Conservation (phyloP, 1,140 invertebrate genomes). For the Cryptotermes secundus region DNA sequence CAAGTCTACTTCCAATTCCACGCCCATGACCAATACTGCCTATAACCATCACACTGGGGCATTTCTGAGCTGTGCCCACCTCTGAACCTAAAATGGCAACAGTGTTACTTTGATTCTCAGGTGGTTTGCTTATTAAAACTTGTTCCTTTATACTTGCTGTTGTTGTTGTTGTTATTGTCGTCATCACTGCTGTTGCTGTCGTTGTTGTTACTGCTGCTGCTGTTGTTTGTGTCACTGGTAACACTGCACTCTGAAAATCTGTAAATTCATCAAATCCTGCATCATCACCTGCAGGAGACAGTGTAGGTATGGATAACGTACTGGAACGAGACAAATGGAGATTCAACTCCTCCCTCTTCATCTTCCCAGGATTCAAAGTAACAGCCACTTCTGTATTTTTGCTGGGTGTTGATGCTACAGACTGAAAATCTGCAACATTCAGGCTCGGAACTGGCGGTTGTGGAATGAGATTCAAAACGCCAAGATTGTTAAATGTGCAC, state of each 20-base stretch:
- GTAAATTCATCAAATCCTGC: slow-evolving; percentile 57
- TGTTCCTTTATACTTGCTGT: not conserved
- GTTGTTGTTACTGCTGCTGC: not conserved
- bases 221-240: slow-evolving; percentile 19
- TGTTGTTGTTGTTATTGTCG: not conserved
- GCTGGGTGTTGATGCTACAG: not conserved
- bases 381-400: not conserved
- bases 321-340: not conserved
- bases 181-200: slow-evolving; percentile 43
- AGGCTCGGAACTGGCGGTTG: slow-evolving; percentile 56
- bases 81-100: not conserved
- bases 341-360: not conserved
- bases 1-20: slow-evolving; percentile 51
- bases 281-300: slow-evolving; percentile 26
- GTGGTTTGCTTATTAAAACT: not conserved
- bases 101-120: not conserved
- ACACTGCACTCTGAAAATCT: slow-evolving; percentile 59
- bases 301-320: not conserved
- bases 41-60: slow-evolving; percentile 26
- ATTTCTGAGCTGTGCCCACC: not conserved
- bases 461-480: slow-evolving; percentile 53
- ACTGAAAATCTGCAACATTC: slow-evolving; percentile 44
- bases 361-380: not conserved
- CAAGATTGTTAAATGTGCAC: slow-evolving; percentile 52
- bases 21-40: slow-evolving; percentile 29